phyloP scores from a whole-genome alignment of 2,888 invertebrate species.

The Diaphora mendica region DNA sequence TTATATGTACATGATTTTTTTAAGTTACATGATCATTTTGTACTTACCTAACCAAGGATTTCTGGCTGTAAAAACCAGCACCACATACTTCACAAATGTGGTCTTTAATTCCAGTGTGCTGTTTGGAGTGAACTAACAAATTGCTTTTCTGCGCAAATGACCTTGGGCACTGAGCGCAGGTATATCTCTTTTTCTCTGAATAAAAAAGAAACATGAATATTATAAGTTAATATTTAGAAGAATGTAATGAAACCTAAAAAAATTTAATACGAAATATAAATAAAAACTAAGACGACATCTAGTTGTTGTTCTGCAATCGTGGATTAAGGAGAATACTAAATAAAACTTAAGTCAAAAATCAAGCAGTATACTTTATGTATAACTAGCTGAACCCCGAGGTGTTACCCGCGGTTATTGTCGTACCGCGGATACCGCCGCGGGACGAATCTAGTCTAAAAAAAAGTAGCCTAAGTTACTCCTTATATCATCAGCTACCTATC shows the following conservation, averaged over 20 bases:
- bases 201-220: slow-evolving; percentile 22
- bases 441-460: no score
- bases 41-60: slow-evolving; percentile 78
- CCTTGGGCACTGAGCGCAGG: slow-evolving; percentile 78
- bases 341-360: no score
- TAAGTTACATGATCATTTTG: not conserved
- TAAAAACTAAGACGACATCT: not conserved
- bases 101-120: slow-evolving; percentile 81
- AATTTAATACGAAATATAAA: not conserved
- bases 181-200: slow-evolving; percentile 81
- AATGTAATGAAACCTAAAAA: not conserved
- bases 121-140: slow-evolving; percentile 75
- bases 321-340: no score
- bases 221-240: not conserved
- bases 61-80: slow-evolving; percentile 83
- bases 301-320: not conserved
- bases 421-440: no score
- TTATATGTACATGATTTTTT: no score
- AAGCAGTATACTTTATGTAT: no score
- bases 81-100: slow-evolving; percentile 84
- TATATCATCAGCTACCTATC: no score
- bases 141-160: slow-evolving; percentile 81
- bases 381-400: no score
- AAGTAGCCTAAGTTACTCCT: no score
- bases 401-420: no score